These are phyloP conservation scores for Cheilinus undulatus DNA, from an alignment of 2,113 vertebrate species.

Conservation along the genomic window DNA sequence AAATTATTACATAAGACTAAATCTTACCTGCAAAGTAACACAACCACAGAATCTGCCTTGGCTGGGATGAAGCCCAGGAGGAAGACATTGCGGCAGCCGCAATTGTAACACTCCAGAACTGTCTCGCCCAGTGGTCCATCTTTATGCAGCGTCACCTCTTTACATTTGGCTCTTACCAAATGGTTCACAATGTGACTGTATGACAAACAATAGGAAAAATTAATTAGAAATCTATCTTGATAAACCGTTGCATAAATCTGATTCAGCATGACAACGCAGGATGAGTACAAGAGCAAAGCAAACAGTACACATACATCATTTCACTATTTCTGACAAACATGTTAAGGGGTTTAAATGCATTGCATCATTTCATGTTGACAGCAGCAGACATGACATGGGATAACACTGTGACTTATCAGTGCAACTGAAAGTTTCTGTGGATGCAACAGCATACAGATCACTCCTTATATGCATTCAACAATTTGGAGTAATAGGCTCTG, in stretches of 20 bases:
- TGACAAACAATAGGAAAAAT: not conserved
- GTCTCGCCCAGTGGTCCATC: conserved; percentile 97
- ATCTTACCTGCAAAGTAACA: conserved; percentile 93
- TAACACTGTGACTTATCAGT: not conserved
- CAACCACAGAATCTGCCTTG: conserved; percentile 97
- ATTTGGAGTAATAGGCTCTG: not conserved
- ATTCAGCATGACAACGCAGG: not conserved
- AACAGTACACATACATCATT: not conserved
- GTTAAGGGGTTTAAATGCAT: not conserved
- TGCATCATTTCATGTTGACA: not conserved
- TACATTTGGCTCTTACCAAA: conserved; percentile 97
- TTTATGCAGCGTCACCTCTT: conserved; percentile 98
- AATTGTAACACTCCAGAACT: conserved; percentile 98
- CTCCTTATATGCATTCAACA: conserved; percentile 13
- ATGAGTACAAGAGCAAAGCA: not conserved
- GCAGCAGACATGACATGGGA: not conserved
- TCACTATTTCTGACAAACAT: not conserved
- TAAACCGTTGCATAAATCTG: conserved; percentile 3
- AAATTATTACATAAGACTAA: not conserved
- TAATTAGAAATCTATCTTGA: not conserved
- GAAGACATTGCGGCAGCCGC: conserved; percentile 97
- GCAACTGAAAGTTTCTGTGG: not conserved
- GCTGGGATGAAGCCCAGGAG: conserved; percentile 98
- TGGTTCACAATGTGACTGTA: conserved; percentile 98
- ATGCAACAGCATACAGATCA: not conserved